Base-by-base conservation (phyloP, 2,888 invertebrate species). In the Lepidonotus clava region DNA sequence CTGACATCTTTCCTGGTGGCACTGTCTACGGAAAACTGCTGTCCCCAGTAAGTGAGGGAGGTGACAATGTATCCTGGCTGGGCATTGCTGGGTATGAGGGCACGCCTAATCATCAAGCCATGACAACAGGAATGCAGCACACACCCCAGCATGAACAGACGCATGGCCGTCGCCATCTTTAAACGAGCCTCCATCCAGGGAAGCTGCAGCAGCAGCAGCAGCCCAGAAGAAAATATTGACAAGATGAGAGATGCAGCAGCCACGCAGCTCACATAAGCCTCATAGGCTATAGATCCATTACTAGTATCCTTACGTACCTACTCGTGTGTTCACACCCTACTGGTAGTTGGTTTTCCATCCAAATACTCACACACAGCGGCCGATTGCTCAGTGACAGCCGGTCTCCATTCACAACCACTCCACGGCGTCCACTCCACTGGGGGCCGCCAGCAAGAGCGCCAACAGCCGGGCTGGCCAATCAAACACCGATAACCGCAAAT, bases 61-160 rank as follows among this genome's bases (percentile, higher is more conserved):
- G 88, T 84, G 38, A 89, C 86, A 28, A 88, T 51, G 46, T 86
- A 88, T 21, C 89, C 89, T 2, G 89, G 88, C 51, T 53, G 34
- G 51, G 85, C 87, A 38, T 83, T 83, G 80, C 87, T 86, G 40
- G 89, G 89, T 18, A 89, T 34, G n/a, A 83, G 67, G 32, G 87
- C 85, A 28, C 77, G 46, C 36, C 67, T 53, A 6, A 86, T 86
- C 83, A 86, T 86, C 11, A 77, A 56, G 28, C n/a, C 53, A 32
- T 80, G 86, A 84, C 84, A 84, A 24, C 83, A 56, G 1, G 61
- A 83, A 53, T 53, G 56, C 18, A 83, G 56, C 34, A 80, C 24
- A 28, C 80, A 80, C 28, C 41, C 24, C 41, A 80, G 28, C 80
- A 51, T 24, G 21, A 83, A 56, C 32, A 83, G n/a, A 56, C 36